These are phyloP conservation scores for Kryptolebias marmoratus DNA, from an alignment of 2,113 vertebrate genomes.

Conservation along the genomic window DNA sequence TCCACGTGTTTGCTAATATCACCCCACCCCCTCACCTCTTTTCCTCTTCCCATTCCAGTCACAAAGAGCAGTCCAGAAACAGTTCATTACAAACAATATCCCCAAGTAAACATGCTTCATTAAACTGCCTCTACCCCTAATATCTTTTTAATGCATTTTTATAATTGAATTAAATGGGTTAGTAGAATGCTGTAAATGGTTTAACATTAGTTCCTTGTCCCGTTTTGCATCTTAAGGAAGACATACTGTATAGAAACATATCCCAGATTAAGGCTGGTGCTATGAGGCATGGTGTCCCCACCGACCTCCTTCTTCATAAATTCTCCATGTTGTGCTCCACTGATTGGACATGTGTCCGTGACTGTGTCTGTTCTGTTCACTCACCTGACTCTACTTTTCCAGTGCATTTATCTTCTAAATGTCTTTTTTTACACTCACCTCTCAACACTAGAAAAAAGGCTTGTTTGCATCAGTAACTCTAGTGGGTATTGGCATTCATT, in stretches of 20 bases:
- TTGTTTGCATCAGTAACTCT: slow-evolving; percentile 12
- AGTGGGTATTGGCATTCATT: slow-evolving; percentile 20
- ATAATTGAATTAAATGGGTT: slow-evolving; percentile 87
- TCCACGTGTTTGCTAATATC: slow-evolving; percentile 18
- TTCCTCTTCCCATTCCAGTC: slow-evolving; percentile 59
- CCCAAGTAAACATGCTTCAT: slow-evolving; percentile 86
- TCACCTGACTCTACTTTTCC: slow-evolving; percentile 21
- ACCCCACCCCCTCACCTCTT: slow-evolving; percentile 25
- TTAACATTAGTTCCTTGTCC: slow-evolving; percentile 48
- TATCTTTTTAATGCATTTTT: slow-evolving; percentile 89
- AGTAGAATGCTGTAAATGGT: slow-evolving; percentile 79
- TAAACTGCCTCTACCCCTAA: slow-evolving; percentile 83
- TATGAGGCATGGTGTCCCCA: slow-evolving; percentile 19
- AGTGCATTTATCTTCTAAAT: slow-evolving; percentile 22
- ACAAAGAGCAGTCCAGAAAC: slow-evolving; percentile 76
- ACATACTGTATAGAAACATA: slow-evolving; percentile 31
- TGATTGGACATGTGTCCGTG: slow-evolving; percentile 23
- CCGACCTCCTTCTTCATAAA: slow-evolving; percentile 48
- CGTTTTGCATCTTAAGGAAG: slow-evolving; percentile 41
- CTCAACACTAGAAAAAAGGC: background rate
- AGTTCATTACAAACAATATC: slow-evolving; percentile 86
- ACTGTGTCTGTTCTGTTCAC: slow-evolving; percentile 49
- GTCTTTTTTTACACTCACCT: slow-evolving; percentile 9
- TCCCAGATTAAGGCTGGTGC: slow-evolving; percentile 57
- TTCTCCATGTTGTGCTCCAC: slow-evolving; percentile 53